Percentiles rank a stretch among this genome's conserved stretches.
phyloP scores from a whole-genome alignment of 1,140 invertebrate species.

The Bombus soroeensis region DNA sequence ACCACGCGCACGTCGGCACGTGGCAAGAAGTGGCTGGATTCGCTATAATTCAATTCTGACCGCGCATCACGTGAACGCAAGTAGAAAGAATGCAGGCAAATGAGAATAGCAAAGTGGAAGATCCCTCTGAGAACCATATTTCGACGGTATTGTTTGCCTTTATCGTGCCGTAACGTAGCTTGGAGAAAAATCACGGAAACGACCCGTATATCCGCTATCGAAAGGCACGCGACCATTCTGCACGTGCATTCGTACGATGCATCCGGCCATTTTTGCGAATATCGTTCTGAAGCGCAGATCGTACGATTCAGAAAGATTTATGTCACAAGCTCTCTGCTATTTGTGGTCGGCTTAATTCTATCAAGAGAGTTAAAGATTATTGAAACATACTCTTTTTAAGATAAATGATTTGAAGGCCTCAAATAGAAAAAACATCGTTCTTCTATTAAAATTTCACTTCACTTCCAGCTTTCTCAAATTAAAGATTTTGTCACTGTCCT shows the following conservation, averaged over 20 bases:
- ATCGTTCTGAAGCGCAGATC: neutral
- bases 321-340: too few relatives aligned
- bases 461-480: too few relatives aligned
- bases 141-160: constrained; percentile 50
- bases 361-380: too few relatives aligned
- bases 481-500: too few relatives aligned
- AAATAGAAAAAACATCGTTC: too few relatives aligned
- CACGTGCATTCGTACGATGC: constrained; percentile 32
- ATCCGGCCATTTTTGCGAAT: constrained; percentile 35
- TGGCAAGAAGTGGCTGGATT: constrained; percentile 63
- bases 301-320: neutral
- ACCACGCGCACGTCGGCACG: constrained; percentile 64
- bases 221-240: neutral
- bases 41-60: constrained; percentile 66
- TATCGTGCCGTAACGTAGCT: constrained; percentile 44
- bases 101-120: constrained; percentile 1
- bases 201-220: constrained; percentile 36
- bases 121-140: constrained; percentile 49
- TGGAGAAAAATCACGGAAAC: constrained; percentile 52
- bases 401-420: too few relatives aligned
- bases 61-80: constrained; percentile 16
- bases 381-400: too few relatives aligned
- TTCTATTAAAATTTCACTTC: too few relatives aligned
- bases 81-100: constrained; percentile 30
- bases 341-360: too few relatives aligned